These are phyloP conservation scores for Uria lomvia DNA, from an alignment of 2,113 vertebrate species.

Conservation along the genomic window DNA sequence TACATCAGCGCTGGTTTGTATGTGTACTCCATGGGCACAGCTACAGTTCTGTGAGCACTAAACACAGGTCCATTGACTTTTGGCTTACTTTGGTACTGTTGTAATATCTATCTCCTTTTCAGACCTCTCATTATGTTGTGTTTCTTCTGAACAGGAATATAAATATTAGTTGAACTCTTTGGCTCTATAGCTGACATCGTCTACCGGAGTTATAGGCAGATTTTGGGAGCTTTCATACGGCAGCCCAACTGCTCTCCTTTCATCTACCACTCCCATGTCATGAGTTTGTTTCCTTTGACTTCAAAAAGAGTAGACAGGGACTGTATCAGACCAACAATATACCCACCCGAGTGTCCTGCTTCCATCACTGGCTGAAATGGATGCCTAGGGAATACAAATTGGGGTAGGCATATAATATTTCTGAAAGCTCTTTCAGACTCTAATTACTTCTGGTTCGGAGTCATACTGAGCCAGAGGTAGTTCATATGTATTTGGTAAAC, in stretches of 20 bases:
- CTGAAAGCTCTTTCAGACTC: background rate
- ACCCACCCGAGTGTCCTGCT: background rate
- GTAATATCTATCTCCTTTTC: background rate
- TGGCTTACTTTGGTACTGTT: background rate
- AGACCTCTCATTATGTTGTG: background rate
- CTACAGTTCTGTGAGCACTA: background rate
- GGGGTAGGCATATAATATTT: background rate
- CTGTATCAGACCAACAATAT: background rate
- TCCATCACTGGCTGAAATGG: background rate
- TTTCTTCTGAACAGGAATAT: background rate
- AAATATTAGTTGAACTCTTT: background rate
- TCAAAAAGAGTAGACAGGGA: background rate
- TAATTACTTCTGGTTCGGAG: background rate
- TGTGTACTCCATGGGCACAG: background rate
- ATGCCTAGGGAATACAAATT: background rate
- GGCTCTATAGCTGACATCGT: background rate
- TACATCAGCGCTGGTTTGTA: background rate
- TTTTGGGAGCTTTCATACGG: accelerated
- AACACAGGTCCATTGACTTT: background rate
- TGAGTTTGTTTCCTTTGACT: background rate
- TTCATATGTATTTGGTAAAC: background rate
- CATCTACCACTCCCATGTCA: no score
- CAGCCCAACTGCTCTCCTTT: no score
- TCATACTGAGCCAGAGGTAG: background rate
- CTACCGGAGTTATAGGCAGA: background rate